Evolutionary conservation across 2,797 vertebrate species (phyloP).

Genomic region (Gymnodraco acuticeps): DNA sequence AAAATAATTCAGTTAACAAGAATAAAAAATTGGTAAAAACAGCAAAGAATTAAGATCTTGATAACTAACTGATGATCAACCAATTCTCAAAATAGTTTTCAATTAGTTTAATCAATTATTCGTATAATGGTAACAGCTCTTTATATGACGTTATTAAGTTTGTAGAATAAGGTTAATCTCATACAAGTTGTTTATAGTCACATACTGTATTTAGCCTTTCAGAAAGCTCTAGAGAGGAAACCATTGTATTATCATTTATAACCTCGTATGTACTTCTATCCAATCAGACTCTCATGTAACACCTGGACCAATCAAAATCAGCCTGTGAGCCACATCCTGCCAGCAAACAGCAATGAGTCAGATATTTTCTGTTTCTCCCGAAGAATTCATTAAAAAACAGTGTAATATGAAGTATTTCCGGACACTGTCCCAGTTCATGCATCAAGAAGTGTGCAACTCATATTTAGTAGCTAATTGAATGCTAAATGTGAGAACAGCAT

Average conservation of each 20-base stretch:
- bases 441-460: constrained; percentile 5
- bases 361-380: not conserved
- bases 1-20: too few species aligned
- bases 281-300: too few species aligned
- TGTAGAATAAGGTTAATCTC: not conserved
- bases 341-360: not conserved
- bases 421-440: constrained; percentile 21
- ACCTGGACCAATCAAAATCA: constrained; percentile 11
- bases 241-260: too few species aligned
- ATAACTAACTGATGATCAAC: too few species aligned
- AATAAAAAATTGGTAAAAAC: too few species aligned
- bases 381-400: constrained; percentile 15
- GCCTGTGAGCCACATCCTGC: not conserved
- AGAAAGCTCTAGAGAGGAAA: not conserved
- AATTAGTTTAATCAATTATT: not conserved
- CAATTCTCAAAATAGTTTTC: too few species aligned
- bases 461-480: not conserved
- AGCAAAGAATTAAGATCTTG: too few species aligned
- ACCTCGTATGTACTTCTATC: too few species aligned
- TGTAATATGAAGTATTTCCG: constrained; percentile 12
- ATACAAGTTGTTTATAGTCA: not conserved
- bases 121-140: not conserved
- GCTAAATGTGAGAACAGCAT: constrained; percentile 14
- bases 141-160: not conserved
- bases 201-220: not conserved